Base-by-base conservation (phyloP, 2,888 invertebrate species). In the Dicranocentrus wangi region DNA sequence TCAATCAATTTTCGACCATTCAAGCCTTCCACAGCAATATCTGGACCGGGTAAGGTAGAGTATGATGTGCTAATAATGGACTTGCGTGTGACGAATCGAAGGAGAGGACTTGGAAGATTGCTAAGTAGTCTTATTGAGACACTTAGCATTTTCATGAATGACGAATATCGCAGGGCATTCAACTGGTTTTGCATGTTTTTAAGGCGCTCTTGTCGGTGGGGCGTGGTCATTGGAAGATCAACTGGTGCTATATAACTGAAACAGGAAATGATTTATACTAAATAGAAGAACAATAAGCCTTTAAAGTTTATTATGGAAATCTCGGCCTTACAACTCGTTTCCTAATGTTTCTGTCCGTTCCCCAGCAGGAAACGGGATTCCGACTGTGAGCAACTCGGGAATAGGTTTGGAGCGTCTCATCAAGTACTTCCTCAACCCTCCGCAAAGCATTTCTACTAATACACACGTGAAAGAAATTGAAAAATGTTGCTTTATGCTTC, bases 271-370 rank as follows among this genome's bases (percentile, higher is more conserved):
- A 42, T 53, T 53, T 3, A 5, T 5, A 10, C 2, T 55, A 55
- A n/a, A n/a, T n/a, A n/a, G n/a, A n/a, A n/a, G n/a, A n/a, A n/a
- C n/a, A n/a, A n/a, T n/a, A n/a, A n/a, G n/a, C n/a, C n/a, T n/a
- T n/a, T n/a, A n/a, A n/a, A n/a, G n/a, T n/a, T 39, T 39, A 39
- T 39, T 39, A 39, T 39, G 39, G n/a, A n/a, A n/a, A n/a, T n/a
- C n/a, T n/a, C 32, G 10, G 32, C 32, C 75, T 60, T 69, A 77
- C 77, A 77, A 77, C 1, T 77, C 69, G 51, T 77, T 77, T 61
- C 69, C 77, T 27, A 77, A 17, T 3, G 27, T 51, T 8, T 51
- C 60, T 13, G 21, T n/a, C 23, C 61, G 53, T 7, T 51, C 39
- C 1, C 1, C 1, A 2, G 60, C 17, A n/a, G 77, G 69, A 32